Base-by-base conservation (phyloP, 2,888 invertebrate species). In the Lasioglossum leucozonium region DNA sequence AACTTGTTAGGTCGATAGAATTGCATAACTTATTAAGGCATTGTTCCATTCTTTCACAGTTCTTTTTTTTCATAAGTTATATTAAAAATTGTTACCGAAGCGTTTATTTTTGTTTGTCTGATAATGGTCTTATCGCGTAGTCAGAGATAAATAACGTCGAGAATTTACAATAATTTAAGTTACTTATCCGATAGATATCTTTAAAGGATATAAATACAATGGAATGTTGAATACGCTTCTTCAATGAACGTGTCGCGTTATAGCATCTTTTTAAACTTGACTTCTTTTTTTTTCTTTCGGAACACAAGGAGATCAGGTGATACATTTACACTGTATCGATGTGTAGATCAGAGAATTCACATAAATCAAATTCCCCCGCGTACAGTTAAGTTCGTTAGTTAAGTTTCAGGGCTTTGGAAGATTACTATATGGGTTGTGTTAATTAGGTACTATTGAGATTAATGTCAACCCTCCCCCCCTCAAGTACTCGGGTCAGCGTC, bases 11-110 rank as follows among this genome's bases (percentile, higher is more conserved):
- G 62, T 82, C 82, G 82, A 82, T 80, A 80, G 77, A 79, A 77
- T 82, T 72, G 75, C 81, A 75, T 82, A 86, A 86, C 65, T 79
- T 82, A 82, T 77, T 87, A 87, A 86, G 82, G 86, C 87, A 87
- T 80, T 77, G 78, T 77, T 86, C 71, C 81, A 75, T 71, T 82
- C 26, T 72, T 65, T 44, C 37, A 55, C 55, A 37, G 34, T 44
- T 73, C 34, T 72, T 26, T 42, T 65, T 47, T 65, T 42, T 71
- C 55, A 30, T 76, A 76, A 72, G 75, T 42, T 44, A 72, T 47
- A 73, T 71, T 44, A 65, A 77, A 75, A n/a, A 78, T 85, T 42
- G n/a, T 74, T 74, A 78, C 72, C 18, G 65, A 82, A 72, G 51
- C 71, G 37, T 79, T 62, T 58, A 34, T 42, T 51, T 77, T 55